Evolutionary conservation across 2,113 vertebrate species (phyloP).

Genomic region (Clarias batrachus): DNA sequence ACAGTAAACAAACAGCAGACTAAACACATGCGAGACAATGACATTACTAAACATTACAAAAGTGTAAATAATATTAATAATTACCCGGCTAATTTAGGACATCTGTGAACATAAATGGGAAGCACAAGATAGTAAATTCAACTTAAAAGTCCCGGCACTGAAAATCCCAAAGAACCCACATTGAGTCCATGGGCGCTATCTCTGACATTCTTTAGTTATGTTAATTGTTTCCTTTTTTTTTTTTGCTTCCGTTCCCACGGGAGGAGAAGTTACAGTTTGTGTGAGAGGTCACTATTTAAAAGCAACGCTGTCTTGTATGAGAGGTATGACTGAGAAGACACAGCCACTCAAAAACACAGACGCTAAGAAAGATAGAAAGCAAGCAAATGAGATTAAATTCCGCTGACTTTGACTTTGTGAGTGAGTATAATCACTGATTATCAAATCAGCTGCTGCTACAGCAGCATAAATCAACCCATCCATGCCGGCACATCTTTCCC

Average conservation of each 20-base stretch:
- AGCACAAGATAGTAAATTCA: too few species aligned
- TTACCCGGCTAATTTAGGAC: too few species aligned
- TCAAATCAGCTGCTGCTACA: slow-evolving; percentile 70
- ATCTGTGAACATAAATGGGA: too few species aligned
- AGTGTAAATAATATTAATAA: too few species aligned
- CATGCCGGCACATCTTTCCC: slow-evolving; percentile 66
- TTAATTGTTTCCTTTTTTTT: neutral
- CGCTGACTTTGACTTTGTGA: slow-evolving; percentile 67
- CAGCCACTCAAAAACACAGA: slow-evolving; percentile 54
- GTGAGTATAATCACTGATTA: slow-evolving; percentile 70
- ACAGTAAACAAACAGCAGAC: too few species aligned
- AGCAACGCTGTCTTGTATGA: neutral
- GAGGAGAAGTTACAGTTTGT: neutral
- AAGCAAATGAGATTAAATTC: slow-evolving; percentile 54
- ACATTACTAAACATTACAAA: too few species aligned
- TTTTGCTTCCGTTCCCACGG: neutral
- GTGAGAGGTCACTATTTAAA: neutral
- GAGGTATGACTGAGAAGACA: neutral
- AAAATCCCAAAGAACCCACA: too few species aligned
- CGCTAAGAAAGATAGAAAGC: slow-evolving; percentile 45
- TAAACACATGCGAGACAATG: too few species aligned
- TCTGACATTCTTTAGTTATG: neutral
- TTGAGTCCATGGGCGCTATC: neutral
- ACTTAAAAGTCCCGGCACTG: too few species aligned
- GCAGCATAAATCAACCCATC: slow-evolving; percentile 71